A percentile compares a stretch with the other conserved stretches of the same genome.
These are phyloP conservation scores for Chiridota heheva DNA, from an alignment of 35 echinoderm and acorn worm genomes.

Conservation along the genomic window DNA sequence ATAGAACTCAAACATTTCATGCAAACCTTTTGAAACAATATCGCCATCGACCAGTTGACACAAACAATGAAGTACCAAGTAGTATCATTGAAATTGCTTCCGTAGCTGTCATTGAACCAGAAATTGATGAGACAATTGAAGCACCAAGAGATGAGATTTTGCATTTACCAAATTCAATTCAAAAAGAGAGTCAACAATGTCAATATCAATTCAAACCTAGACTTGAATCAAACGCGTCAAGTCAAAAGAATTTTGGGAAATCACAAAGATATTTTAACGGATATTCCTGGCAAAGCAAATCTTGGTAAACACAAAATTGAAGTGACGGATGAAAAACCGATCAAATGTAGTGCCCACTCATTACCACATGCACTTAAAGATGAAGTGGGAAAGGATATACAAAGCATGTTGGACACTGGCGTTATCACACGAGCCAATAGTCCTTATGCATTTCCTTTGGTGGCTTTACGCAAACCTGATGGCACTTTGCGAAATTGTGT, in stretches of 20 bases:
- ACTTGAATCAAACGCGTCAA: neutral
- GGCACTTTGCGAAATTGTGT: conserved; percentile 13
- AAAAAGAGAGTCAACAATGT: neutral
- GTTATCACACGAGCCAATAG: too few relatives aligned
- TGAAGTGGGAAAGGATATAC: neutral
- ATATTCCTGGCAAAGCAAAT: too few relatives aligned
- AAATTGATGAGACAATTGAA: neutral
- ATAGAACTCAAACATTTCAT: conserved; percentile 41
- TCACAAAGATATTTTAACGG: neutral
- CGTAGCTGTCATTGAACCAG: neutral
- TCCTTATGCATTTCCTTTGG: conserved; percentile 18
- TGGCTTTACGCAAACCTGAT: conserved; percentile 6
- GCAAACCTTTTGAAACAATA: conserved; percentile 34
- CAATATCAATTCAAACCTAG: neutral
- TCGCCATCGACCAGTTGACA: neutral
- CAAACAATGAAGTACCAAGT: neutral
- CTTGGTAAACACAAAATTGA: neutral
- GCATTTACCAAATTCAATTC: neutral
- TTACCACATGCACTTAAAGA: neutral
- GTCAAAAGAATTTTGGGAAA: neutral
- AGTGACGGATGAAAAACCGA: too few relatives aligned
- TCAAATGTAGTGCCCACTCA: too few relatives aligned
- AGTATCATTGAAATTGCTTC: neutral
- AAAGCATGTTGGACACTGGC: conserved; percentile 7
- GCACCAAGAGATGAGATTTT: neutral